Evolutionary conservation across 2,797 vertebrate genomes (phyloP).

Genomic region (Enteromius fasciolatus): DNA sequence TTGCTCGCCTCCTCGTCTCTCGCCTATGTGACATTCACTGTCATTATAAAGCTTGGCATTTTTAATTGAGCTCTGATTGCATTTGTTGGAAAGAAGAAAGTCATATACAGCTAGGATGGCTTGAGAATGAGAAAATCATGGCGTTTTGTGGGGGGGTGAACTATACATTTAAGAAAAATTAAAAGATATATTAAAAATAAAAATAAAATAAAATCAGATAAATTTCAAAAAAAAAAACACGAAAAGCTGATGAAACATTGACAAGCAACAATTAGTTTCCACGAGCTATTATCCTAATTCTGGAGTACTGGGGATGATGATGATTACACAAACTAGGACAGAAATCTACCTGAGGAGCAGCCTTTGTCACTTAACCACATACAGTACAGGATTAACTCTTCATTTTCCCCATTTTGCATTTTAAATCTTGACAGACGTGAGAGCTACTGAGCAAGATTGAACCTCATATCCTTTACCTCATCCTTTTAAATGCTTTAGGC

Average conservation of each 20-base stretch:
- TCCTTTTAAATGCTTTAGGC: background rate
- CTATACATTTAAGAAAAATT: background rate
- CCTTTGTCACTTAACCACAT: background rate
- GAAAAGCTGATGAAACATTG: background rate
- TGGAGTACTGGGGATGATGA: background rate
- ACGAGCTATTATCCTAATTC: background rate
- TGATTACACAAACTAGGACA: background rate
- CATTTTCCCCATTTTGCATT: background rate
- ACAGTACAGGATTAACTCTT: background rate
- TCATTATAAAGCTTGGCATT: no score
- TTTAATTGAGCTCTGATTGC: no score
- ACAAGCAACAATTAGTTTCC: background rate
- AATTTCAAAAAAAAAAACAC: background rate
- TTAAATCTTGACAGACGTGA: background rate
- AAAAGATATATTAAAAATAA: background rate
- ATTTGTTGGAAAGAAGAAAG: background rate
- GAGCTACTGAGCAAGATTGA: background rate
- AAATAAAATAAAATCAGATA: background rate
- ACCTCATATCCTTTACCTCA: background rate
- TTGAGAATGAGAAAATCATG: no score
- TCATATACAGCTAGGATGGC: no score
- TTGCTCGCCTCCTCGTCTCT: no score
- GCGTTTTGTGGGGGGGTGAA: no score
- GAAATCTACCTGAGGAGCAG: background rate
- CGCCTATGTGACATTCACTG: no score